Evolutionary conservation across 2,113 vertebrate genomes (phyloP).

Genomic region (Zingel zingel): DNA sequence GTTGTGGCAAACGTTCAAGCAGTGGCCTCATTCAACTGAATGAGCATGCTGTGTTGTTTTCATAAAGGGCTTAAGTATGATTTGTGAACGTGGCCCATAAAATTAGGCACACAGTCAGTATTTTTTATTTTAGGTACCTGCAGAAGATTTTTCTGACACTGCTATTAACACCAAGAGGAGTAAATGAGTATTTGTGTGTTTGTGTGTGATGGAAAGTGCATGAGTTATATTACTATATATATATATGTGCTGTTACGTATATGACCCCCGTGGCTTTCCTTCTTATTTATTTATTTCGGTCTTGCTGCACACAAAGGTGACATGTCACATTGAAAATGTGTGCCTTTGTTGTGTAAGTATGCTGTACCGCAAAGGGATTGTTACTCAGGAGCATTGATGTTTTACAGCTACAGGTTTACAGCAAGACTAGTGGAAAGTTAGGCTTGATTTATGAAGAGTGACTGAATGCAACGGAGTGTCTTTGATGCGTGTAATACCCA

Average conservation of each 20-base stretch:
- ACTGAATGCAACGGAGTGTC: neutral
- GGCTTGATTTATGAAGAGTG: neutral
- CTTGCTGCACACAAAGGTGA: neutral
- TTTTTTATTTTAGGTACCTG: neutral
- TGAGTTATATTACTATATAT: neutral
- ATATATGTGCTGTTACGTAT: neutral
- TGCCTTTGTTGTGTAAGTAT: neutral
- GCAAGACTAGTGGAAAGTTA: neutral
- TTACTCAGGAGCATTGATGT: conserved; percentile 18
- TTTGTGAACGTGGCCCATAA: neutral
- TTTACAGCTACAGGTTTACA: too few species aligned
- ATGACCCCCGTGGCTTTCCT: neutral
- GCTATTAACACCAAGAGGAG: neutral
- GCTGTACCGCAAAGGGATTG: neutral
- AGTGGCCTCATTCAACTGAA: neutral
- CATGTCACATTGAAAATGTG: neutral
- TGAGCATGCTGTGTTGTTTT: neutral
- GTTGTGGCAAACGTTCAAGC: neutral
- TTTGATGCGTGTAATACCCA: neutral
- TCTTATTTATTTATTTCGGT: neutral
- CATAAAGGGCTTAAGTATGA: neutral
- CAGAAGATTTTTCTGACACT: neutral
- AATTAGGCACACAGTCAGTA: neutral
- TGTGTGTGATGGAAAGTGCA: too few species aligned
- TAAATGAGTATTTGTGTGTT: neutral